A percentile compares a stretch with the other conserved stretches of the same genome.
These are phyloP conservation scores for Mastomys coucha DNA, from an alignment of 2,113 vertebrate species.

Conservation along the genomic window DNA sequence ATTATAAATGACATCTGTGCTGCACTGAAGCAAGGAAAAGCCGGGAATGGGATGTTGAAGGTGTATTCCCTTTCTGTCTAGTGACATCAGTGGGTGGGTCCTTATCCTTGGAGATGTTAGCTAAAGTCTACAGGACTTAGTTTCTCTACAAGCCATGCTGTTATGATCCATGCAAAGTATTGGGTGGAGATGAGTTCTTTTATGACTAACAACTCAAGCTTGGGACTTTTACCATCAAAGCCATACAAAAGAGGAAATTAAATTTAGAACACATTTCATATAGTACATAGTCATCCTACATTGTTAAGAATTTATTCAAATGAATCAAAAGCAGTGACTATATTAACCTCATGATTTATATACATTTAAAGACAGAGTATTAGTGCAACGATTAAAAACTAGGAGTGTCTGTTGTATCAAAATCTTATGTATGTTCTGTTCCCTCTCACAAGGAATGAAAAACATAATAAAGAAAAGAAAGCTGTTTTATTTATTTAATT, in stretches of 20 bases:
- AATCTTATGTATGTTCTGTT: background rate
- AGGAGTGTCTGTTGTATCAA: background rate
- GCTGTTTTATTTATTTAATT: background rate
- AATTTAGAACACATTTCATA: background rate
- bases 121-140: slow-evolving; percentile 27
- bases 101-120: background rate
- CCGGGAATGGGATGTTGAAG: background rate
- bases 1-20: background rate
- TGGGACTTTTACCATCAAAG: slow-evolving; percentile 12
- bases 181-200: background rate
- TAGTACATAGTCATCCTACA: background rate
- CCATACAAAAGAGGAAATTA: background rate
- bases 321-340: background rate
- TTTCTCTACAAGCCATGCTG: background rate
- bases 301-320: background rate
- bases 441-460: background rate
- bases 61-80: background rate
- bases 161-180: background rate
- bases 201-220: slow-evolving; percentile 39
- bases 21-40: background rate
- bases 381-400: background rate
- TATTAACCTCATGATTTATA: background rate
- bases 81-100: background rate
- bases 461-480: background rate
- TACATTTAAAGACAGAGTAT: background rate